Evolutionary conservation across 2,888 invertebrate species (phyloP), one percentile per base, ranked within the genome.

Genomic region (Tethea ocularis): DNA sequence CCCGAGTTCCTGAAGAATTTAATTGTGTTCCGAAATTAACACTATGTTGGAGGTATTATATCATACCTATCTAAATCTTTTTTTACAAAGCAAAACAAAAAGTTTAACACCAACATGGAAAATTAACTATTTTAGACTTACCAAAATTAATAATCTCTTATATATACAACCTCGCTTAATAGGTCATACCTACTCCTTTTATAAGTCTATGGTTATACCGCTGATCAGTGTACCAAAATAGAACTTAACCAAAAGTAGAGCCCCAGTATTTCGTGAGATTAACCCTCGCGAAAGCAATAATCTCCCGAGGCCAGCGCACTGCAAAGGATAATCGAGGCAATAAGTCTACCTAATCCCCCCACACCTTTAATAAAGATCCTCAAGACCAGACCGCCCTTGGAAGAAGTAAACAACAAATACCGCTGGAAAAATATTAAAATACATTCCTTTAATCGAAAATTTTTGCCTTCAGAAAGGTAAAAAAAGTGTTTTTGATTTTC

Each of bases 331-430:
- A 77, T 77, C 71, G 64, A 56, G 38, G 69, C 68, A 69, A 74
- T 77, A 75, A 76, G 68, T 73, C 71, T 65, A 26, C 58, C 59
- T 75, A 71, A 79, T 71, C 74, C 73, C 22, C 55, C n/a, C 53
- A 38, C 67, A 63, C 74, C 71, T 73, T 79, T 73, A 77, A 71
- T 74, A 75, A 73, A 66, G 59, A 59, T 52, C 60, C 61, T 67
- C 58, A 67, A 71, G 61, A 62, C 66, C 61, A 46, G 33, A n/a
- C n/a, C n/a, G n/a, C n/a, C 17, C 38, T 23, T 38, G 23, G 56
- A 57, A 56, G 56, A 62, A 1, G 7, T 61, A 66, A 60, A 59
- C 60, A 57, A 56, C 36, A 53, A 41, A 33, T 8, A 26, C 51
- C 17, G 46, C 51, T 6, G 17, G 22, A 52, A 24, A 13, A 22